Evolutionary conservation across 2,797 vertebrate genomes (phyloP), one percentile per base, ranked within the genome.

Genomic region (Notamacropus eugenii): DNA sequence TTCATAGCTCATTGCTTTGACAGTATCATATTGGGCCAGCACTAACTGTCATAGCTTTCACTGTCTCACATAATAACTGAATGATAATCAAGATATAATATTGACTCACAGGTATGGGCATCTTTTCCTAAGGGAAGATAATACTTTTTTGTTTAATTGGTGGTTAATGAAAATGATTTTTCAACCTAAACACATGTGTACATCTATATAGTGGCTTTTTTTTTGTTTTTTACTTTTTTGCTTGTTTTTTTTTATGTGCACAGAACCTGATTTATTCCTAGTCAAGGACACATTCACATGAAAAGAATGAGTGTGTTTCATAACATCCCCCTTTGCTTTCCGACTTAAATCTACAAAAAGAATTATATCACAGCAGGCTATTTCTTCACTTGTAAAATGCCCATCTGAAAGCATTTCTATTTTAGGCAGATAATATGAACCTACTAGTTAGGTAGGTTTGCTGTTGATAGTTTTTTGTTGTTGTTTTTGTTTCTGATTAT

Each of bases 1-100:
- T 97, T 95, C 92, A 52, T 92, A 93, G 96, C 95, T 96, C 46
- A 90, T 96, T 92, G 93, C 93, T 96, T 97, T 97, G 95, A 97
- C 94, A 96, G 82, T 96, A 96, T 95, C 50, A 12, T 91, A 90
- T 59, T 91, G 92, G 87, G 58, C 34, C 82, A 95, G 24, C 55
- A 54, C 57, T 93, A 54, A 90, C 87, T 54, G 0, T 62, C 67
- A 50, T 90, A 90, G 90, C 28, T 54, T 90, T 91, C 90, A 54
- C 96, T 54, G 46, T 82, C 97, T 96, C 94, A 54, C 91, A 54
- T 93, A 90, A 62, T 97, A 97, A 97, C 55, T 87, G 74, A 58
- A 56, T 46, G 93, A 95, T 74, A 96, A 97, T 94, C 87, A 54
- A 97, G 95, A 93, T 16, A 59, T 34, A 55, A 29, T 0, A 10